Percentiles rank a stretch among this genome's conserved stretches.
phyloP scores from a whole-genome alignment of 1,140 invertebrate species.

The Drosophila azteca region DNA sequence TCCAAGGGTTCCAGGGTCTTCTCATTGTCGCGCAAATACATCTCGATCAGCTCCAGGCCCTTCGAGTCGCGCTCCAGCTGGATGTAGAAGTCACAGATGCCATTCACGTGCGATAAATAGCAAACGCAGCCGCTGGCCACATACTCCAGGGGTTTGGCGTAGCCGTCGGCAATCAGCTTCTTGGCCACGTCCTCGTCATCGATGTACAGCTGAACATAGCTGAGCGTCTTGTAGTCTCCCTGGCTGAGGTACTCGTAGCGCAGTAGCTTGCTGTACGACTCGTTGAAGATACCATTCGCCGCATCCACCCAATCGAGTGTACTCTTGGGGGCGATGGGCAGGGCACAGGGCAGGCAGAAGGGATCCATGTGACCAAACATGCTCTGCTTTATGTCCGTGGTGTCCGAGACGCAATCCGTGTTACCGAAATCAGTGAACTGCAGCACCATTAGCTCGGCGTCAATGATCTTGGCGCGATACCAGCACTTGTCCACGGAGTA shows the following conservation, averaged over 20 bases:
- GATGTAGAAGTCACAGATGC: conserved; percentile 89
- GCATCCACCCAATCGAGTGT: conserved; percentile 88
- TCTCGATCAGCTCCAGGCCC: conserved; percentile 87
- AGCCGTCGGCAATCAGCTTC: conserved; percentile 85
- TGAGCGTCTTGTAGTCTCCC: conserved; percentile 72
- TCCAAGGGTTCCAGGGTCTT: conserved; percentile 53
- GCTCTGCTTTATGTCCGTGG: conserved; percentile 86
- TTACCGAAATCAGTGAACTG: conserved; percentile 94
- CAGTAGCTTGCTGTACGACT: conserved; percentile 69
- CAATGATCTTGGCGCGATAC: conserved; percentile 92
- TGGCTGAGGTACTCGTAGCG: conserved; percentile 85
- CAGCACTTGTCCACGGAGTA: conserved; percentile 90
- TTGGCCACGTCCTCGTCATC: conserved; percentile 86
- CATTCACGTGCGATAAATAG: conserved; percentile 88
- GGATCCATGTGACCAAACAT: conserved; percentile 84
- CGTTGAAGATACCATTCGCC: conserved; percentile 86
- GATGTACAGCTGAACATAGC: conserved; percentile 87
- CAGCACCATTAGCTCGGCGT: conserved; percentile 89
- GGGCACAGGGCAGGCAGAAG: conserved; percentile 87
- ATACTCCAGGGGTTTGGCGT: conserved; percentile 84
- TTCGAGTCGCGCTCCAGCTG: conserved; percentile 87
- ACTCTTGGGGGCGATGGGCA: conserved; percentile 87
- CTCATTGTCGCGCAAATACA: conserved; percentile 84
- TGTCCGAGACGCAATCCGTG: conserved; percentile 88
- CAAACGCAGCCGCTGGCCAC: conserved; percentile 85